Conservation (phyloP, 2,113 vertebrate species). For the Mormoops blainvillei region DNA sequence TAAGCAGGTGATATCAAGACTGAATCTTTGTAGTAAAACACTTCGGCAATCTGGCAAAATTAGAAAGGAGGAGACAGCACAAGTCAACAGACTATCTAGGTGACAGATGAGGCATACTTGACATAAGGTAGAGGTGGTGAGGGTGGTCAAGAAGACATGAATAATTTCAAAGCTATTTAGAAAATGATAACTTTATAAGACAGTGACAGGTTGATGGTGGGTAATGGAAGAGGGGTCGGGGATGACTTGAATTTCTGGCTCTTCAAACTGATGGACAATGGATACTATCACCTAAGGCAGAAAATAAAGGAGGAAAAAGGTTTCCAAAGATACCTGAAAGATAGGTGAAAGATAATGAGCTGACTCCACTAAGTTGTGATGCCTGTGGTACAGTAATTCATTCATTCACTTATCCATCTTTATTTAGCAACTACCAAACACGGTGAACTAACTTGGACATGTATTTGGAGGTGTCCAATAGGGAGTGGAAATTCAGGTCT, state of each 20-base stretch:
- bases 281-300: not conserved
- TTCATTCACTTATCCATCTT: not conserved
- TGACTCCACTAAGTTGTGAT: not conserved
- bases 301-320: not conserved
- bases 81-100: not conserved
- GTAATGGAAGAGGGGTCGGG: not conserved
- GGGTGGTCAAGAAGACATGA: not conserved
- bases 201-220: not conserved
- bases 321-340: not conserved
- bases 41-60: not conserved
- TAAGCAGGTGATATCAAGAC: not conserved
- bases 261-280: not conserved
- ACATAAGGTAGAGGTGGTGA: not conserved
- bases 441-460: not conserved
- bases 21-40: not conserved
- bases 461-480: not conserved
- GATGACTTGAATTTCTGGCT: slow-evolving; percentile 7
- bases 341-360: not conserved
- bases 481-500: not conserved
- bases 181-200: not conserved
- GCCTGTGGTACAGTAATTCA: not conserved
- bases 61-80: not conserved
- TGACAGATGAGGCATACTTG: not conserved
- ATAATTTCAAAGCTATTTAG: not conserved
- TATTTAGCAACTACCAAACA: not conserved